Conservation (phyloP, 2,797 vertebrate genomes). For the Merluccius polli region DNA sequence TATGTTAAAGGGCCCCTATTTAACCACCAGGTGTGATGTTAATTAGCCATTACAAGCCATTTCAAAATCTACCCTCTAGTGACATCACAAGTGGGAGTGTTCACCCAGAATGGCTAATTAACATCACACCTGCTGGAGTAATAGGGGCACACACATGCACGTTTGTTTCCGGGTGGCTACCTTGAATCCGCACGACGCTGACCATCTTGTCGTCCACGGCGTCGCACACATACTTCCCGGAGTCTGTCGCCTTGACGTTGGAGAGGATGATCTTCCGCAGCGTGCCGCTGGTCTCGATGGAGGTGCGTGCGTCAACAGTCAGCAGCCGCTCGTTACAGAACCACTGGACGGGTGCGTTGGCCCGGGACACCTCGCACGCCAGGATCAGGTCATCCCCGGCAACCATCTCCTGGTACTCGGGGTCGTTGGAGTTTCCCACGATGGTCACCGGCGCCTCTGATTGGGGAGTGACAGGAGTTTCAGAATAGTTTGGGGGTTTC, state of each 20-base stretch:
- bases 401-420: slow-evolving; percentile 67
- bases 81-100: too few relatives aligned
- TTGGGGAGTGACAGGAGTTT: not conserved
- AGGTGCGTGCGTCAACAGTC: slow-evolving; percentile 65
- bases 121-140: too few relatives aligned
- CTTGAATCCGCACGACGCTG: slow-evolving; percentile 81
- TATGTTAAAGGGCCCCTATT: too few relatives aligned
- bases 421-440: slow-evolving; percentile 69
- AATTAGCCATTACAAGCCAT: too few relatives aligned
- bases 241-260: slow-evolving; percentile 70
- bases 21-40: too few relatives aligned
- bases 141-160: too few relatives aligned
- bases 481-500: not conserved
- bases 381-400: slow-evolving; percentile 84
- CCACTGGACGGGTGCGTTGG: slow-evolving; percentile 82
- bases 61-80: too few relatives aligned
- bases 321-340: slow-evolving; percentile 85
- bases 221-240: slow-evolving; percentile 89
- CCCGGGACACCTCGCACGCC: slow-evolving; percentile 81
- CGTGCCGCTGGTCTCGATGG: slow-evolving; percentile 77
- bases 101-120: too few relatives aligned
- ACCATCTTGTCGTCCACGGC: slow-evolving; percentile 81
- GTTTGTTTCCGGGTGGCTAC: slow-evolving; percentile 56
- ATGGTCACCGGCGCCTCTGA: slow-evolving; percentile 84
- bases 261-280: slow-evolving; percentile 80